A percentile compares a stretch with the other conserved stretches of the same genome.
Conservation (phyloP, 1,140 invertebrate species). For the Oscheius sp. region DNA sequence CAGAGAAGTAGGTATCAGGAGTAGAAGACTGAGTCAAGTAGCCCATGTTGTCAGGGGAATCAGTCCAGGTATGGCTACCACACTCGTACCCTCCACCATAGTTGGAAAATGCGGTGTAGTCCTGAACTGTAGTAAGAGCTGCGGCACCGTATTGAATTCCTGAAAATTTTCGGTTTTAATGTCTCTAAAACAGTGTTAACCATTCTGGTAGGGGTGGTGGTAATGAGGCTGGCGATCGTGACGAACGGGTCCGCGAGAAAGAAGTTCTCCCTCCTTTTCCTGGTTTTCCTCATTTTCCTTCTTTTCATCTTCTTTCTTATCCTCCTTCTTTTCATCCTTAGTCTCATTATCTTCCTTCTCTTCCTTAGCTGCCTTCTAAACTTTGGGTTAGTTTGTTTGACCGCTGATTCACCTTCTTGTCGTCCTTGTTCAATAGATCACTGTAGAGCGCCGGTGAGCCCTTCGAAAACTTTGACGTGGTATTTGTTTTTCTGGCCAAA, state of each 20-base stretch:
- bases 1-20: slow-evolving; percentile 1
- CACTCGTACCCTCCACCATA: slow-evolving; percentile 36
- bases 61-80: slow-evolving; percentile 20
- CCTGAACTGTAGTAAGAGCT: slow-evolving; percentile 19
- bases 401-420: slow-evolving; percentile 2
- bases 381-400: too few relatives aligned
- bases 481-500: slow-evolving; percentile 59
- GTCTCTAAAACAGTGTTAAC: slow-evolving; percentile 14
- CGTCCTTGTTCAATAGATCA: slow-evolving; percentile 49
- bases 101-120: slow-evolving; percentile 28
- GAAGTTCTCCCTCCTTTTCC: slow-evolving; percentile 41
- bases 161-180: slow-evolving; percentile 13
- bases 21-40: slow-evolving; percentile 2
- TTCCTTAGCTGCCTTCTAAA: slow-evolving; percentile 28
- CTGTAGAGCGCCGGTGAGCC: slow-evolving; percentile 49
- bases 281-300: slow-evolving; percentile 17
- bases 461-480: slow-evolving; percentile 53
- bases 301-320: slow-evolving; percentile 15
- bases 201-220: slow-evolving; percentile 33
- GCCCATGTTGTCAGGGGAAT: slow-evolving; percentile 21
- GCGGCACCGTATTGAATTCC: slow-evolving; percentile 16
- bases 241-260: slow-evolving; percentile 57
- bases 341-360: slow-evolving; percentile 6
- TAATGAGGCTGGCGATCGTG: slow-evolving; percentile 2
- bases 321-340: slow-evolving; percentile 11